These are phyloP conservation scores for Heliconius cydno DNA, from an alignment of 2,888 invertebrate species.

Conservation along the genomic window DNA sequence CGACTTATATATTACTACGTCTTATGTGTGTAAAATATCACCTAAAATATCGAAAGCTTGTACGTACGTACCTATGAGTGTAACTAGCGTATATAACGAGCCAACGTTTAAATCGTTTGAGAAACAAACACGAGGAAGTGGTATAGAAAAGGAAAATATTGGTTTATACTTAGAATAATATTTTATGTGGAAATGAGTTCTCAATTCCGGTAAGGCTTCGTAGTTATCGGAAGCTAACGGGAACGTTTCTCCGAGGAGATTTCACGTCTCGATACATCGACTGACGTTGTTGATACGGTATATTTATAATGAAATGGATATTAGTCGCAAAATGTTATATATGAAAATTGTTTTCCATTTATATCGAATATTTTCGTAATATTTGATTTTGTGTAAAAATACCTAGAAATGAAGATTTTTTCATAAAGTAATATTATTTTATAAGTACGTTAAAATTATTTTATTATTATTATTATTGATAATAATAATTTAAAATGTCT, in stretches of 20 bases:
- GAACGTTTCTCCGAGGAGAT: conserved; percentile 54
- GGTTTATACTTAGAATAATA: conserved; percentile 53
- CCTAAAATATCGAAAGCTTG: background rate
- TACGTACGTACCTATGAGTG: conserved; percentile 6
- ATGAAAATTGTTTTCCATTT: conserved; percentile 4
- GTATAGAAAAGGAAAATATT: conserved; percentile 53
- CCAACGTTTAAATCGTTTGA: conserved; percentile 45
- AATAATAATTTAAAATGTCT: background rate
- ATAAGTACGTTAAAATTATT: background rate
- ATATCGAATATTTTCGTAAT: background rate
- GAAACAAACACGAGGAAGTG: conserved; percentile 41
- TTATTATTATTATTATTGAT: background rate
- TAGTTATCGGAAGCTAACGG: conserved; percentile 54
- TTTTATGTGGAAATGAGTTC: conserved; percentile 55
- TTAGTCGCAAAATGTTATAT: conserved; percentile 49
- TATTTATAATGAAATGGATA: conserved; percentile 50
- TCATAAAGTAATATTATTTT: too few species aligned
- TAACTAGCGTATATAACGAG: conserved; percentile 41
- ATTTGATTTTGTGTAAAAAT: background rate
- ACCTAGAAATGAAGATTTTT: too few species aligned
- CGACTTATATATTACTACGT: background rate
- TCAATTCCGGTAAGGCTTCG: conserved; percentile 53
- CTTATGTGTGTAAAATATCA: background rate
- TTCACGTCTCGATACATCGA: conserved; percentile 60
- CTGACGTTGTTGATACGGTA: conserved; percentile 39